These are phyloP conservation scores for Parelbella ahira DNA, from an alignment of 2,888 invertebrate species.

Conservation along the genomic window DNA sequence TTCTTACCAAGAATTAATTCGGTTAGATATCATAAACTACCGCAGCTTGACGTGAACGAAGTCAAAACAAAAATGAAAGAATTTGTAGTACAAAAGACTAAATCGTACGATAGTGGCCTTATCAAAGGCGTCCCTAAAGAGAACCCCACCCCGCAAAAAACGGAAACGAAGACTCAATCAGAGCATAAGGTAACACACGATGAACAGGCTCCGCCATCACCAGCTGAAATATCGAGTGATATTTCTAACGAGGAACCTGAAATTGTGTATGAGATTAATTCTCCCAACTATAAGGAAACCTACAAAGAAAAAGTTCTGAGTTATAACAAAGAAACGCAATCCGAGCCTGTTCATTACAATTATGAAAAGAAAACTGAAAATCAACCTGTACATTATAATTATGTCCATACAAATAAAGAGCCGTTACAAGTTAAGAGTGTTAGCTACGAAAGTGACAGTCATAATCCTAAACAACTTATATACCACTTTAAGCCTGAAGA, in stretches of 20 bases:
- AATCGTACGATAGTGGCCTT: slow-evolving; percentile 47
- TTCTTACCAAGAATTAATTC: slow-evolving; percentile 62
- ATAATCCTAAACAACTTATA: slow-evolving; percentile 50
- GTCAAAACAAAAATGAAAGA: slow-evolving; percentile 53
- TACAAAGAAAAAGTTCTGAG: slow-evolving; percentile 59
- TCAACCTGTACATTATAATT: slow-evolving; percentile 60
- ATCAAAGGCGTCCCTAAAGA: slow-evolving; percentile 43
- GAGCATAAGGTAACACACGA: slow-evolving; percentile 42
- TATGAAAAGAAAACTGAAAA: slow-evolving; percentile 50
- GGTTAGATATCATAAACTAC: slow-evolving; percentile 56
- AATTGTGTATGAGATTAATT: slow-evolving; percentile 59
- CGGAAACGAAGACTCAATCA: slow-evolving; percentile 41
- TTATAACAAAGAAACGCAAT: slow-evolving; percentile 60
- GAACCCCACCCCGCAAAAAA: slow-evolving; percentile 42
- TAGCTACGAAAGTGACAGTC: slow-evolving; percentile 43
- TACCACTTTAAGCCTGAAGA: slow-evolving; percentile 49
- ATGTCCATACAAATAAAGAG: slow-evolving; percentile 39
- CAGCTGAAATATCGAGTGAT: slow-evolving; percentile 33
- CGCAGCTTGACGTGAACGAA: slow-evolving; percentile 40
- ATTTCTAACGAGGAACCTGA: slow-evolving; percentile 52
- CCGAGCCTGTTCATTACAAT: slow-evolving; percentile 52
- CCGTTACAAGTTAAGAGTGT: slow-evolving; percentile 46
- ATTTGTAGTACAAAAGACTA: slow-evolving; percentile 50
- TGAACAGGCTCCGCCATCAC: slow-evolving; percentile 38
- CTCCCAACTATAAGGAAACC: slow-evolving; percentile 64